Evolutionary conservation across 2,888 invertebrate genomes (phyloP).

Genomic region (Eupeodes luniger): DNA sequence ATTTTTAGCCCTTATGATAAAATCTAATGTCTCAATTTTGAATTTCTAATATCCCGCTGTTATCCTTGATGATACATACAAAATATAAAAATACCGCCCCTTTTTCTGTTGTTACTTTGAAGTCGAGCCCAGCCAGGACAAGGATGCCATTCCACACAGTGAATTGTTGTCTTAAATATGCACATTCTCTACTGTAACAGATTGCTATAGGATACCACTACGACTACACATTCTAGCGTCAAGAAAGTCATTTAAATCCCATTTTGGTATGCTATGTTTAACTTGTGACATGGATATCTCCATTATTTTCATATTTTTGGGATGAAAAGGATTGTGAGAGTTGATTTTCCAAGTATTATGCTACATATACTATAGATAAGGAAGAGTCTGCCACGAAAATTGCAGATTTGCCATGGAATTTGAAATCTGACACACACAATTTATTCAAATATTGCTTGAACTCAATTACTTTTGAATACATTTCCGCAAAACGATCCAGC

Average conservation of each 20-base stretch:
- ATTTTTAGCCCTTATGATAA: neutral
- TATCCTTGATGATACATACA: neutral
- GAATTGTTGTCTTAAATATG: conserved; percentile 27
- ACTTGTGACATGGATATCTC: conserved; percentile 37
- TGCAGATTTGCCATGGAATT: conserved; percentile 32
- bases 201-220: conserved; percentile 9
- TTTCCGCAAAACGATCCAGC: conserved; percentile 19
- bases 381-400: conserved; percentile 31
- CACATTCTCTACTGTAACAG: conserved; percentile 4
- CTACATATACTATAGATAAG: neutral
- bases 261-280: conserved; percentile 41
- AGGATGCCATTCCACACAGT: neutral
- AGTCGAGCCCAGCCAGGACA: neutral
- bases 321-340: conserved; percentile 23
- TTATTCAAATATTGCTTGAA: conserved; percentile 66
- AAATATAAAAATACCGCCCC: neutral
- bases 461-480: conserved; percentile 62
- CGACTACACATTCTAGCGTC: conserved; percentile 9
- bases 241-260: conserved; percentile 57
- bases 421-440: conserved; percentile 44
- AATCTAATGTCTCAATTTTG: neutral
- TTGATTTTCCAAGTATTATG: conserved; percentile 41
- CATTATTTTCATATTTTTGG: conserved; percentile 14
- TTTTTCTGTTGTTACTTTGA: neutral
- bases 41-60: neutral